Evolutionary conservation across 2,888 invertebrate genomes (phyloP), one percentile per base, ranked within the genome.

Genomic region (Oscheius sp.): DNA sequence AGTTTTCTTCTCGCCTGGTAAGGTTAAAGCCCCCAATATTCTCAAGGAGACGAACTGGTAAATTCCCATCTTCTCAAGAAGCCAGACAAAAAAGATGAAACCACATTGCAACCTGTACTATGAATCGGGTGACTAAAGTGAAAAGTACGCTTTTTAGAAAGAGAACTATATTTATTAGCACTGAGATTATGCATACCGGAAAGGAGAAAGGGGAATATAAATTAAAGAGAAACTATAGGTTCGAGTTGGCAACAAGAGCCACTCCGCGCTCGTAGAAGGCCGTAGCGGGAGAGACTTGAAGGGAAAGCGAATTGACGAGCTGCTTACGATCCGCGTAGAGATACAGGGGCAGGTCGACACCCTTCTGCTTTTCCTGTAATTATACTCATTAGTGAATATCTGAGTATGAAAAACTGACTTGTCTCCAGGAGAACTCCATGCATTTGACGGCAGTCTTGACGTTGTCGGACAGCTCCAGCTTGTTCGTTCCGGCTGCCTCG

Each of bases 191-290:
- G 42, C 42, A 42, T 42, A 42, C 42, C 42, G 7, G 3, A 5
- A 42, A 42, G 7, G 7, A 42, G 4, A 5, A 42, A 3, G 7
- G 42, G 42, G 7, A 42, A 42, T 42, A 21, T 21, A 21, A 21
- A 21, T 21, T 21, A 21, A 21, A 21, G 21, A 21, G 21, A 42
- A 57, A 29, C 37, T 51, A 65, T n/a, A 65, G 48, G 2, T 13
- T 10, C 9, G 82, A 65, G 58, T 97, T 97, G 33, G 96, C 95
- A 88, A 97, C 93, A 59, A 99, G 92, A 65, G 98, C 98, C 35
- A 99, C 98, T 83, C 99, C 99, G 71, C 99, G 92, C 91, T 99
- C 97, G 91, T 97, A 98, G 92, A 99, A 98, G 33, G 78, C 78
- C 76, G 89, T 89, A 90, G 95, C 65, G 1, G 78, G 78, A 1